Conservation (phyloP, 1,140 invertebrate genomes). For the Drosophila baimaii region DNA sequence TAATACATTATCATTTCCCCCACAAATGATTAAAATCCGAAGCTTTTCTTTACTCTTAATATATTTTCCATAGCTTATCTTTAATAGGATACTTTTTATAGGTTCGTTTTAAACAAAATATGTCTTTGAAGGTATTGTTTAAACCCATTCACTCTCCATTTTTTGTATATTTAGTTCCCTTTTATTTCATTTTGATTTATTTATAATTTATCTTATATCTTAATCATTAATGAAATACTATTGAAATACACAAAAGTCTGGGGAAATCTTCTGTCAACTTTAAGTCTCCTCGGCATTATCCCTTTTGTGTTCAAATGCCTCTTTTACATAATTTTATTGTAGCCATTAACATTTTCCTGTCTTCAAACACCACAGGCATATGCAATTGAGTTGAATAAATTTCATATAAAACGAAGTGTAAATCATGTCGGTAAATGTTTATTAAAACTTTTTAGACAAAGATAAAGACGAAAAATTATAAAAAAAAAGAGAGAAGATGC, state of each 20-base stretch:
- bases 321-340: slow-evolving; percentile 28
- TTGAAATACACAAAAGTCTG: background rate
- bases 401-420: slow-evolving; percentile 43
- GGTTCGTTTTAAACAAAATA: background rate
- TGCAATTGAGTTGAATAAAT: slow-evolving; percentile 32
- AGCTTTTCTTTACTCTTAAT: background rate
- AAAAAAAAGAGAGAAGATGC: background rate
- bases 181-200: background rate
- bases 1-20: background rate
- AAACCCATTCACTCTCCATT: background rate
- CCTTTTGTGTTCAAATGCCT: slow-evolving; percentile 4
- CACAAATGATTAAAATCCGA: background rate
- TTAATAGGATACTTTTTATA: background rate
- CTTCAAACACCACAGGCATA: background rate
- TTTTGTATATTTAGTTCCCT: background rate
- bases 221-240: too few species aligned
- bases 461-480: slow-evolving; percentile 13
- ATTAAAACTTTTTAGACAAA: slow-evolving; percentile 59
- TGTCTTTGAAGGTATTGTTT: background rate
- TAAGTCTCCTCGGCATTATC: slow-evolving; percentile 1
- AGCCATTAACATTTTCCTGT: slow-evolving; percentile 12
- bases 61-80: background rate
- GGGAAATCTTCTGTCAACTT: background rate
- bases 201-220: background rate
- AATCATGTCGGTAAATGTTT: slow-evolving; percentile 64